These are phyloP conservation scores for Apodemia mormo DNA, from an alignment of 2,888 invertebrate genomes.

Conservation along the genomic window DNA sequence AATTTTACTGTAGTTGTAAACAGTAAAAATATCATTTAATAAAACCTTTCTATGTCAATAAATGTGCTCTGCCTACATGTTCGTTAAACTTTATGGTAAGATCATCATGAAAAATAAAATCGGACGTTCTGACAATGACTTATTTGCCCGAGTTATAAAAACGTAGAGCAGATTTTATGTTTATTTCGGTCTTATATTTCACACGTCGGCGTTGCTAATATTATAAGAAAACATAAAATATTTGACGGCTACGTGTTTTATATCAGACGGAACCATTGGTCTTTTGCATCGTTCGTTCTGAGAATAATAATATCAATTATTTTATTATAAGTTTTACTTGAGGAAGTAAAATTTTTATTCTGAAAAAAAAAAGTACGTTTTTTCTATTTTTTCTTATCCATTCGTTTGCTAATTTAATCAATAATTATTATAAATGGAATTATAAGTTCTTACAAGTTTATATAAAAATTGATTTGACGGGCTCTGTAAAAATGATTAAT, in stretches of 20 bases:
- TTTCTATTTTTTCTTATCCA: neutral
- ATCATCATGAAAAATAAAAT: conserved; percentile 54
- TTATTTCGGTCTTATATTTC: conserved; percentile 64
- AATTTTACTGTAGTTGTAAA: neutral
- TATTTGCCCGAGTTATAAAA: conserved; percentile 66
- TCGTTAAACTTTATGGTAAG: conserved; percentile 54
- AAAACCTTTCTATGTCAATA: conserved; percentile 43
- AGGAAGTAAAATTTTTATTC: too few relatives aligned
- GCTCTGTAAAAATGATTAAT: too few relatives aligned
- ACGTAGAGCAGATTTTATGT: conserved; percentile 57
- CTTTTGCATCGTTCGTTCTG: neutral
- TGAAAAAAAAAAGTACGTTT: too few relatives aligned
- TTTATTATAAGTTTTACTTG: neutral
- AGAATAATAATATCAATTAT: neutral
- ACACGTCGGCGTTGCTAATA: conserved; percentile 58
- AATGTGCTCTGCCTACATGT: conserved; percentile 34
- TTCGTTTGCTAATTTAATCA: too few relatives aligned
- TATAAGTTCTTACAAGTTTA: too few relatives aligned
- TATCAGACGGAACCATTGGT: conserved; percentile 34
- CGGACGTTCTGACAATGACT: conserved; percentile 60
- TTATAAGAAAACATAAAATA: conserved; percentile 62
- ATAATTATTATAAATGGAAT: too few relatives aligned
- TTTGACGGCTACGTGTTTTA: conserved; percentile 52
- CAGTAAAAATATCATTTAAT: conserved; percentile 28
- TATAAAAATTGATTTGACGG: too few relatives aligned